Evolutionary conservation across 23 tunicate species (phyloP).

Genomic region (Ciona savignyi): DNA sequence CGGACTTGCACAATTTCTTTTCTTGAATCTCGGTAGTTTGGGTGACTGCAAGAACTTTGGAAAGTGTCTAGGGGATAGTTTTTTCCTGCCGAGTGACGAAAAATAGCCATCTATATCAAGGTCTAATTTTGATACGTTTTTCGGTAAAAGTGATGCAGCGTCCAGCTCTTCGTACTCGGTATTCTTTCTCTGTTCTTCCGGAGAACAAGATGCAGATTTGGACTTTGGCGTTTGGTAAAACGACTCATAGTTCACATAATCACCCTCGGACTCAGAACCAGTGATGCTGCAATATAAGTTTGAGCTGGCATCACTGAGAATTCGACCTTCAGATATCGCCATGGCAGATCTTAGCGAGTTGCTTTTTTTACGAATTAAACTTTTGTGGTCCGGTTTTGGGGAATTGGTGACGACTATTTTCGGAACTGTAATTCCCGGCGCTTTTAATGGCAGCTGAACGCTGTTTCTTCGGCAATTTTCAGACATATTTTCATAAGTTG

Average conservation of each 20-base stretch:
- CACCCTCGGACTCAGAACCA: slow-evolving; percentile 43
- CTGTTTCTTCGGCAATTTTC: not conserved
- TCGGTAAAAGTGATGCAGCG: slow-evolving; percentile 15
- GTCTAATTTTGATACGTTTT: slow-evolving; percentile 40
- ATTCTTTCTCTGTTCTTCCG: not conserved
- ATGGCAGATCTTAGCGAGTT: slow-evolving; percentile 8
- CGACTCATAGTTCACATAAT: slow-evolving; percentile 49
- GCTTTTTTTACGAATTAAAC: not conserved
- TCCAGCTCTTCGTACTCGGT: slow-evolving; percentile 7
- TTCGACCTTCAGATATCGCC: slow-evolving; percentile 14
- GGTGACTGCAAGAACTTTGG: slow-evolving; percentile 1
- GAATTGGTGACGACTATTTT: slow-evolving; percentile 7
- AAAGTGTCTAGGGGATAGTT: slow-evolving; percentile 7
- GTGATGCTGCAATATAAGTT: not conserved
- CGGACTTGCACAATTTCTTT: slow-evolving; percentile 5
- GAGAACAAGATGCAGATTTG: not conserved
- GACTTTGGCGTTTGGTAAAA: slow-evolving; percentile 20
- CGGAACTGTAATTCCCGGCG: slow-evolving; percentile 1
- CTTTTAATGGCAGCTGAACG: not conserved
- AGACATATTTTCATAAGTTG: not conserved
- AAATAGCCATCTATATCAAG: slow-evolving; percentile 49
- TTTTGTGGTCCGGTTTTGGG: not conserved
- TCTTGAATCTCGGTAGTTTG: not conserved
- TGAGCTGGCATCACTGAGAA: not conserved
- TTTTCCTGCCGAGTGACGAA: slow-evolving; percentile 42